Base-by-base conservation (phyloP, 2,888 invertebrate species). In the Smittia aterrima region DNA sequence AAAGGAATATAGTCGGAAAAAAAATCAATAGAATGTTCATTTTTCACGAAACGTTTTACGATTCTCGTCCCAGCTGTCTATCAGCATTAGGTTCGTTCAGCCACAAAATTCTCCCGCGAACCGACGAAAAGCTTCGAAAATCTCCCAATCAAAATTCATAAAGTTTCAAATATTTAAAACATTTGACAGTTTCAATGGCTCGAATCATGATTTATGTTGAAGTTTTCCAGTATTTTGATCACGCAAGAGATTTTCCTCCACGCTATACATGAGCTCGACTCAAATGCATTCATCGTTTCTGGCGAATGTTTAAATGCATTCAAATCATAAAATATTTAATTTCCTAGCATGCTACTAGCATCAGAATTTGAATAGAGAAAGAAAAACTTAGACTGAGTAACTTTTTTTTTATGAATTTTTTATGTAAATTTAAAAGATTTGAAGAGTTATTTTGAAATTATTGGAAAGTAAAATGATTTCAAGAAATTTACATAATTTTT, bases 131-230 rank as follows among this genome's bases (percentile, higher is more conserved):
- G 6, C n/a, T 7, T 4, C 25, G 16, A 40, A 66, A 32, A 40
- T 66, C 13, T 66, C 16, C 66, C 66, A 66, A 40, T 66, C 64
- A 64, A 64, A 6, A 27, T 64, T 64, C 64, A 64, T 64, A 64
- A 64, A 64, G 9, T 27, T 64, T 64, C 24, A 64, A 64, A 64
- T 64, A 27, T 64, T 64, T 64, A 64, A 64, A 64, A 13, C 27
- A 64, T 27, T 64, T 64, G 64, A 64, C 64, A 64, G 64, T 20
- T 11, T 64, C 27, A 64, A 27, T 27, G 25, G 25, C 22, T 58
- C 9, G 20, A 20, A 22, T 20, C 18, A 58, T 18, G 58, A 64
- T 25, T 64, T 64, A 25, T 64, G 25, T 3, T 27, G n/a, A 16
- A 64, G 27, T 22, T 64, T 58, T 27, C 25, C 64, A 27, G 64